A percentile compares a stretch with the other conserved stretches of the same genome.
phyloP scores from a whole-genome alignment of 2,888 invertebrate genomes.

The Spisula solida region DNA sequence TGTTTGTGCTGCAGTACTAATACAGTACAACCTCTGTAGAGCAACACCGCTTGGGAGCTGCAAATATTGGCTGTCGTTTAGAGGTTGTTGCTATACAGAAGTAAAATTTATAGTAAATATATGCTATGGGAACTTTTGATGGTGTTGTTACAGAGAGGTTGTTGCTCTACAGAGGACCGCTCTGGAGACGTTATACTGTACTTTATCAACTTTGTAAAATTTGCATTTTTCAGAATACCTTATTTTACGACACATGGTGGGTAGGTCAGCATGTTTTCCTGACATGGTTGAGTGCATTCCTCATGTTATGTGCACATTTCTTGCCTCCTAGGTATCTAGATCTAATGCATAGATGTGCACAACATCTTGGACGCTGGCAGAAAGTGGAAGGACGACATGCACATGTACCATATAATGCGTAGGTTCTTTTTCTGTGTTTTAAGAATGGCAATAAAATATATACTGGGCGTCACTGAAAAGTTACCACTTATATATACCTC shows the following conservation, averaged over 20 bases:
- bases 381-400: conserved; percentile 90
- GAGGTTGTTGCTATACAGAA: too few species aligned
- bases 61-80: too few species aligned
- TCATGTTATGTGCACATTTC: conserved; percentile 92
- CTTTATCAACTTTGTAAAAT: not conserved
- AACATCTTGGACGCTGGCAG: conserved; percentile 95
- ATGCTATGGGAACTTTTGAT: too few species aligned
- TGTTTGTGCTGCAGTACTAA: too few species aligned
- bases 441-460: not conserved
- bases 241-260: conserved; percentile 94
- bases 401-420: conserved; percentile 89
- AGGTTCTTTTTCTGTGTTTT: conserved; percentile 70
- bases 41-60: too few species aligned
- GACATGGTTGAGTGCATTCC: conserved; percentile 93
- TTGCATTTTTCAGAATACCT: conserved; percentile 86
- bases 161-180: not conserved
- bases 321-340: conserved; percentile 93
- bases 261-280: conserved; percentile 94
- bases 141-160: not conserved
- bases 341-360: conserved; percentile 95
- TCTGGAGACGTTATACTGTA: not conserved
- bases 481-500: not conserved
- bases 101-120: too few species aligned
- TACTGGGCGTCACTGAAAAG: too few species aligned
- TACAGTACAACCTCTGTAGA: too few species aligned